Evolutionary conservation across 1,140 invertebrate genomes (phyloP), one percentile per base, ranked within the genome.

Genomic region (Reticulitermes speratus): DNA sequence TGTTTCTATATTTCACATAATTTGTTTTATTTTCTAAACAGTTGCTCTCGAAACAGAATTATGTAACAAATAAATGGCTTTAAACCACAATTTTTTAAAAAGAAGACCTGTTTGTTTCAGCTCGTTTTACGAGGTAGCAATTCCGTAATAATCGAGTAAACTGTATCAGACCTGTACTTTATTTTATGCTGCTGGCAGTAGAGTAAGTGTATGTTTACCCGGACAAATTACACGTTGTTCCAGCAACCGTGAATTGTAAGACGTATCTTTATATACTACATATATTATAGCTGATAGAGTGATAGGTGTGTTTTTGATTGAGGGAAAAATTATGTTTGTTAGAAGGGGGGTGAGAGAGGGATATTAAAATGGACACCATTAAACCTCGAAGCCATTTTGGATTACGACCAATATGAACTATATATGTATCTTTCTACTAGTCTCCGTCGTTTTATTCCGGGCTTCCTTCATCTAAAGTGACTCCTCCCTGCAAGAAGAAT

Each of bases 241-340:
- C n/a, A 75, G n/a, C n/a, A 75, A 75, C 65, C 65, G 25, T 6
- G 65, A 75, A 25, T 75, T 6, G 65, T 2, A 75, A 19, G 25
- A 75, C 65, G 25, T n/a, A 75, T n/a, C 65, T 75, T 75, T 75
- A 75, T 16, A 19, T 55, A 48, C 45, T 48, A 21, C 19, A 55
- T 30, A 30, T 30, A 75, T 75, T 75, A 30, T 11, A 30, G 48
- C 83, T 84, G 83, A 84, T 84, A 84, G 83, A 84, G 83, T 84
- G 83, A 84, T 84, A 52, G 83, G 83, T 84, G 45, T 84, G 52
- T 84, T 84, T 84, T 84, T 84, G 83, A 84, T 84, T 44, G 83
- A 84, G 45, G n/a, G n/a, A 52, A 84, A 55, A 84, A 84, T 25
- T 19, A 55, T 48, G 83, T 59, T 84, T 30, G 44, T 7, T n/a